phyloP scores from a whole-genome alignment of 2,797 vertebrate species.

The Poliocrania exsul region DNA sequence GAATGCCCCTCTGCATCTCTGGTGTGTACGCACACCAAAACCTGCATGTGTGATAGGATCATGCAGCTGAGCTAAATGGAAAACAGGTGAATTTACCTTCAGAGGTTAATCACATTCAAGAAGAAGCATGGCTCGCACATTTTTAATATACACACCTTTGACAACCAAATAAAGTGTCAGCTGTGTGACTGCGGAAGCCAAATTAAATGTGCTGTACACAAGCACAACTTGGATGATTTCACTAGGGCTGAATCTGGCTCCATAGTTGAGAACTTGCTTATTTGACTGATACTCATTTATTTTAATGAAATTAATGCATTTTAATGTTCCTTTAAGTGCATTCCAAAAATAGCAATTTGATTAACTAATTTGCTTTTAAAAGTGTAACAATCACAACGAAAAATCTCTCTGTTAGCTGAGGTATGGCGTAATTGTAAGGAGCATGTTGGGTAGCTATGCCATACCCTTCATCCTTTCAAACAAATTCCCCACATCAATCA shows the following conservation, averaged over 20 bases:
- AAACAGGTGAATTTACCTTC: conserved; percentile 25
- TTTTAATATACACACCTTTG: conserved; percentile 34
- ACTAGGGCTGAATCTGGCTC: conserved; percentile 6
- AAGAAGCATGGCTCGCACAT: neutral
- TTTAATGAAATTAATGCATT: conserved; percentile 54
- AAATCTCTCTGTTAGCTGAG: conserved; percentile 16
- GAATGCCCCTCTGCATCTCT: neutral
- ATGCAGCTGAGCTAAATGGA: neutral
- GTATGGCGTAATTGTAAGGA: neutral
- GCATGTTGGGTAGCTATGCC: neutral
- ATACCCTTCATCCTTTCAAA: conserved; percentile 15
- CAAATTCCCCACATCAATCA: conserved; percentile 18
- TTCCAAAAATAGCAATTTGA: conserved; percentile 55
- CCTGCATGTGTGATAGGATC: neutral
- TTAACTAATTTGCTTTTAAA: conserved; percentile 30
- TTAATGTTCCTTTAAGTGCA: conserved; percentile 53
- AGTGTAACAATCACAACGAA: conserved; percentile 27
- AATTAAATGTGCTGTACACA: conserved; percentile 35
- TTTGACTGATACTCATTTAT: conserved; percentile 33
- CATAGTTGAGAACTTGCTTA: neutral
- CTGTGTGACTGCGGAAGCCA: neutral
- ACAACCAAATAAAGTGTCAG: conserved; percentile 39
- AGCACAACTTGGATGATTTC: conserved; percentile 12
- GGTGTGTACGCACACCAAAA: neutral
- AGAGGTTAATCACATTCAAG: conserved; percentile 24